phyloP scores from a whole-genome alignment of 2,113 vertebrate genomes.

The Podocnemis expansa region DNA sequence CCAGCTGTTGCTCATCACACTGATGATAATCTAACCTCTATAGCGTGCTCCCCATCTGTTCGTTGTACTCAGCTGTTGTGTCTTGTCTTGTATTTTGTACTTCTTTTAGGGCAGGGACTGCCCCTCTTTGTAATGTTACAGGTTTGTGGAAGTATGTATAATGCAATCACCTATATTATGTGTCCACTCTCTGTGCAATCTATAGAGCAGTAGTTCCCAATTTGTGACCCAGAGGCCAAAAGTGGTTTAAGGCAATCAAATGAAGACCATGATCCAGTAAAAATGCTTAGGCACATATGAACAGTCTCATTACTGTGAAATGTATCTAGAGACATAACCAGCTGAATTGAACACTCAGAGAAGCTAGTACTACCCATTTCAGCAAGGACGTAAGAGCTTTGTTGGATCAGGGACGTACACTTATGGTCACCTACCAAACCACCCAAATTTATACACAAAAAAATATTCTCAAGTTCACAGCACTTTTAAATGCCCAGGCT shows the following conservation, averaged over 20 bases:
- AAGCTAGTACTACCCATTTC: not conserved
- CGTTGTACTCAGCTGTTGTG: not conserved
- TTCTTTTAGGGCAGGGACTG: not conserved
- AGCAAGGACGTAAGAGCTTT: not conserved
- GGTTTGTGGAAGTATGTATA: not conserved
- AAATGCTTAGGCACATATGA: not conserved
- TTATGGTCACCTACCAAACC: not conserved
- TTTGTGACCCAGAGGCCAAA: no score
- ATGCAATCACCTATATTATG: not conserved
- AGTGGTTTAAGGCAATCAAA: not conserved
- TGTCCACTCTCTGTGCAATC: not conserved
- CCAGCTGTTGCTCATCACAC: constrained; percentile 14
- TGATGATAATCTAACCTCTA: constrained; percentile 5
- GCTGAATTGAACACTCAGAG: no score
- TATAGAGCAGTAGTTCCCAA: not conserved
- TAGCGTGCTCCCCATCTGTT: constrained; percentile 41
- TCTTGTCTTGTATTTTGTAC: not conserved
- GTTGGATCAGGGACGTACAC: not conserved
- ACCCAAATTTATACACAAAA: not conserved
- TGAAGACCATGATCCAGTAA: not conserved
- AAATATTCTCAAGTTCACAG: not conserved
- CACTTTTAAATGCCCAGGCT: not conserved
- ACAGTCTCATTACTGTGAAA: not conserved
- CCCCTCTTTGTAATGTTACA: not conserved
- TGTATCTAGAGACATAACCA: rapidly evolving